Evolutionary conservation across 2,797 vertebrate species (phyloP), one percentile per base, ranked within the genome.

Genomic region (Picus viridis): DNA sequence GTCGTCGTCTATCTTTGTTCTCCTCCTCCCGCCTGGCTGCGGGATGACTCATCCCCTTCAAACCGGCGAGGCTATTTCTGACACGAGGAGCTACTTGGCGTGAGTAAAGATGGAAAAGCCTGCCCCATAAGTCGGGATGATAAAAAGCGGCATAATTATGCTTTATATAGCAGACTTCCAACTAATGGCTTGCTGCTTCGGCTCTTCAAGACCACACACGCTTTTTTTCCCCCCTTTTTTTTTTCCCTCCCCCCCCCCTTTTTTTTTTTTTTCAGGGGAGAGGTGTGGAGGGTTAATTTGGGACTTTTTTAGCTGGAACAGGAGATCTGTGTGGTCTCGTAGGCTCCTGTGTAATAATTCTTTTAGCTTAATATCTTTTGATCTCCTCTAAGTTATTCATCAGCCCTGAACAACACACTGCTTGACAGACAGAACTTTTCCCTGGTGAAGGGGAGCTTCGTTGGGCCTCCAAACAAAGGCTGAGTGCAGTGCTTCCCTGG

Each of bases 281-380:
- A 90, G 88, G 88, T 88, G 90, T 19, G 84, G 95, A 93, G 95
- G 89, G 94, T 95, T 96, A 96, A 95, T 95, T 94, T 96, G 93
- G 76, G 95, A 96, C 96, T 96, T 97, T 96, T 96, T 97, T 97
- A 94, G 81, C 86, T 94, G 96, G 96, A 97, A 94, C 70, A 0
- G 81, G 94, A 97, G 96, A 96, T 97, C 97, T 98, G 98, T 98
- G 98, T 98, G 98, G 98, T 98, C 98, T 96, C 91, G 97, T 96
- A 94, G 96, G 94, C 97, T 97, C 95, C 93, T 96, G 97, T 97
- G 94, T 97, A 97, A 97, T 98, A 98, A 97, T 98, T 97, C 97
- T 96, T 96, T 23, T 83, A 96, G 97, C 96, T 97, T 97, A 98
- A 97, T 98, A 97, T 98, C 98, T 98, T 98, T 98, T 98, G 97